phyloP scores from a whole-genome alignment of 1,140 invertebrate genomes.

The Sycophila sp. region DNA sequence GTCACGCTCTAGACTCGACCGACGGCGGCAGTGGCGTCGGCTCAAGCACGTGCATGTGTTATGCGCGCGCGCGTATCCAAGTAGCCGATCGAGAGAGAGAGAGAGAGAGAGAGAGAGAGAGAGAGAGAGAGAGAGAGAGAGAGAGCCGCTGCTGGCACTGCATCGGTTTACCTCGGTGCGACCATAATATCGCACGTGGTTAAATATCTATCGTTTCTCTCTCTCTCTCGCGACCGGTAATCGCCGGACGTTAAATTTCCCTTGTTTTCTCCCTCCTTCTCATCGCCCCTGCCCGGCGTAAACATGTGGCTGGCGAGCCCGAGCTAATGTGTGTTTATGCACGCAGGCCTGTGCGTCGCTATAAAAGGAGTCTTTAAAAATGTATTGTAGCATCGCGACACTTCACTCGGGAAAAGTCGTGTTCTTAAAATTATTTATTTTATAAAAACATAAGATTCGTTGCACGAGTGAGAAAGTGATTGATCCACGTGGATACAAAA shows the following conservation, averaged over 20 bases:
- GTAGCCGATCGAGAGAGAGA: neutral
- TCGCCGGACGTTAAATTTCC: slow-evolving; percentile 28
- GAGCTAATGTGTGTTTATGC: slow-evolving; percentile 11
- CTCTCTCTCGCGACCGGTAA: slow-evolving; percentile 4
- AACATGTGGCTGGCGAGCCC: neutral
- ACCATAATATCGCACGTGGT: slow-evolving; percentile 30
- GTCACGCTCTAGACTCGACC: slow-evolving; percentile 16
- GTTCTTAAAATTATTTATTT: too few relatives aligned
- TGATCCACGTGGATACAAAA: too few relatives aligned
- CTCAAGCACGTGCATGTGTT: neutral
- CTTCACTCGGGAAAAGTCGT: too few relatives aligned
- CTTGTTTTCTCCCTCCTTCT: slow-evolving; percentile 16
- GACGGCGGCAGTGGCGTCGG: neutral
- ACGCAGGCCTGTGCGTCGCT: neutral
- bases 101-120: neutral
- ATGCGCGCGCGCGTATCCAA: neutral
- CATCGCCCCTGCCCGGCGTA: neutral
- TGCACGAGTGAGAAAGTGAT: too few relatives aligned
- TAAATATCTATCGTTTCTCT: slow-evolving; percentile 34
- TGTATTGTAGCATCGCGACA: too few relatives aligned
- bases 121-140: too few relatives aligned
- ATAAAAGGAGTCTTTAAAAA: neutral
- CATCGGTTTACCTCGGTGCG: slow-evolving; percentile 34
- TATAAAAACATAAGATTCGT: too few relatives aligned
- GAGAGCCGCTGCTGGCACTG: neutral